Evolutionary conservation across 2,888 invertebrate species (phyloP).

Genomic region (Dicycla oo): DNA sequence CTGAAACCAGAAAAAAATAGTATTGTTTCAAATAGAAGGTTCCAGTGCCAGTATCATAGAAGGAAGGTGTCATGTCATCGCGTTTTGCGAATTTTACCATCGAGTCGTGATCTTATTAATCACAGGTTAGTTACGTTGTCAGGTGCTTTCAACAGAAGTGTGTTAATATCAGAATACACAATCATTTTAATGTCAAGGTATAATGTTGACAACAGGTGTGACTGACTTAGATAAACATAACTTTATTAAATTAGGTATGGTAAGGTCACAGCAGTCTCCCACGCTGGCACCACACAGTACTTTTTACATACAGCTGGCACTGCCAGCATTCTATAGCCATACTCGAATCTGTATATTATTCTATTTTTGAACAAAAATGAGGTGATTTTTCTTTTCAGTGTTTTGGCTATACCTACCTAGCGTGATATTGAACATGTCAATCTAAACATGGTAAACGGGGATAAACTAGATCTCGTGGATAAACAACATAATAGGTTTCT

Average conservation of each 20-base stretch:
- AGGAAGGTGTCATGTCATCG: not conserved
- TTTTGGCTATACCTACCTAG: not conserved
- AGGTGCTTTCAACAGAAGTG: conserved; percentile 4
- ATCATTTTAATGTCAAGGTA: not conserved
- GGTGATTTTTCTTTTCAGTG: not conserved
- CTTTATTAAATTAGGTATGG: conserved; percentile 10
- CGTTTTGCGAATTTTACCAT: not conserved
- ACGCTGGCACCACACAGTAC: no score
- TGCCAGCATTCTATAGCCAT: not conserved
- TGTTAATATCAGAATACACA: conserved; percentile 12
- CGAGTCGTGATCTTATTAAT: not conserved
- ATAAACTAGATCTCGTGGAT: conserved; percentile 28
- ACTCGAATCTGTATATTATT: not conserved
- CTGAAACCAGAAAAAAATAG: conserved; percentile 73
- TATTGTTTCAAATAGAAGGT: not conserved
- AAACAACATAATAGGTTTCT: conserved; percentile 24
- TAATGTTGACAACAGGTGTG: conserved; percentile 20
- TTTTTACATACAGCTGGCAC: no score
- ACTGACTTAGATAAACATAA: conserved; percentile 22
- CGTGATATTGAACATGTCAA: not conserved
- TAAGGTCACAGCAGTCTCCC: not conserved
- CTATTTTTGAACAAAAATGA: no score
- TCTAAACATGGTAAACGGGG: conserved; percentile 21
- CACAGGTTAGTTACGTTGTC: not conserved
- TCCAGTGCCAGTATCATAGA: not conserved